Evolutionary conservation across 2,797 vertebrate genomes (phyloP), one percentile per base, ranked within the genome.

Genomic region (Macropodus opercularis): DNA sequence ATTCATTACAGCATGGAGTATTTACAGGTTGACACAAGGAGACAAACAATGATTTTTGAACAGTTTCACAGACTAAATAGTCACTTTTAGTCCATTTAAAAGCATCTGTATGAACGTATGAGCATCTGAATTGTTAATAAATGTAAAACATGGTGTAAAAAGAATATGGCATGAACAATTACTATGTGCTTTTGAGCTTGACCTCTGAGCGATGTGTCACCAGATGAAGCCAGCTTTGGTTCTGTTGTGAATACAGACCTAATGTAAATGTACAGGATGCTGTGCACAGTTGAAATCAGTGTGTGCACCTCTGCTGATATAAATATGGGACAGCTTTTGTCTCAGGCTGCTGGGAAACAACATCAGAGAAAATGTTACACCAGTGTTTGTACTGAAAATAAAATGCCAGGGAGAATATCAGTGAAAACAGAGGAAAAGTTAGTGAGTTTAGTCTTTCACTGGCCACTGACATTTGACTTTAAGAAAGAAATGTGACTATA

Each of bases 271-370:
- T 42, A 5, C 42, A 41, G 39, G 1, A 13, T 54, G 12, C 9
- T 84, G 75, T 77, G 75, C 78, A 77, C 76, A 84, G 72, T 75
- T 67, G 76, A 60, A 81, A 77, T 73, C 57, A 56, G 24, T 21
- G 72, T 82, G 48, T 80, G 27, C 17, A 38, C 7, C 6, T 34
- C 17, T 11, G 8, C 34, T 18, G 19, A 26, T 48, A 51, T 73
- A 86, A 83, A 86, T 84, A 80, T 9, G 52, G 80, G 88, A 34
- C 14, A 24, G 40, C 7, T 19, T 40, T 46, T 22, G 18, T 27
- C 24, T 17, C n/a, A n/a, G n/a, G n/a, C n/a, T n/a, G n/a, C n/a
- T n/a, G n/a, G n/a, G n/a, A n/a, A n/a, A n/a, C n/a, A n/a, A n/a
- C n/a, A n/a, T n/a, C n/a, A 29, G 27, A 3, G 27, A 22, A 58